Evolutionary conservation across 2,888 invertebrate species (phyloP), one percentile per base, ranked within the genome.

Genomic region (Hipparchia semele): DNA sequence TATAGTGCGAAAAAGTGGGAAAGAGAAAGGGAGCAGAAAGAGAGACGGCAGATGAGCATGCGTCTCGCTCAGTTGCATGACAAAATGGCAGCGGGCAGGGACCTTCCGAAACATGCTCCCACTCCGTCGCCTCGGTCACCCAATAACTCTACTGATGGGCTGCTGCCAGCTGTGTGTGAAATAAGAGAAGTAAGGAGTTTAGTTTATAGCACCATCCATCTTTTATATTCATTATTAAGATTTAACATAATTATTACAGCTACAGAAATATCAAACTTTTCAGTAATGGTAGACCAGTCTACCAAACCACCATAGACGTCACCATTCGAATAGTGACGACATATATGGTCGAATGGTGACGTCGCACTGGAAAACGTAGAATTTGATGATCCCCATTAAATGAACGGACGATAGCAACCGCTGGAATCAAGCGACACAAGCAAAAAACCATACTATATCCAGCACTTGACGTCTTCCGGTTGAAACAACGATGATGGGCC

Each of bases 1-100:
- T 97, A 97, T 90, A 97, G 97, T 85, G 95, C 96, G 80, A 95
- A 96, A 86, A 95, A 96, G 77, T 97, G 97, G 90, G 98, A 98
- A 87, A 95, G 96, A 80, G 98, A 98, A 84, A 90, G 96, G 73
- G 97, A 97, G 85, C 97, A 97, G 86, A 97, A 97, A 86, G 97
- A 97, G 84, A 95, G 96, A 83, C 92, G 97, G 69, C 97, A 96
- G 89, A 96, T 97, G 95, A 96, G 97, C 87, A 95, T 96, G 83
- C 95, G 97, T 75, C 94, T 97, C 78, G 96, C 96, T 72, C 96
- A 96, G 80, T 90, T 96, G 81, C 95, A 95, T 80, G 96, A 96
- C 89, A 94, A 94, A 88, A 94, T 95, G 92, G 86, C 95, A 84
- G 90, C 95, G 81, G 94, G 87, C 51, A 84, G 90, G 46, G 93